Percentiles rank a stretch among this genome's conserved stretches.
Evolutionary conservation across 37 sponge, comb jelly and placozoan genomes (phyloP).

Genomic region (Lycopodina hypogea): DNA sequence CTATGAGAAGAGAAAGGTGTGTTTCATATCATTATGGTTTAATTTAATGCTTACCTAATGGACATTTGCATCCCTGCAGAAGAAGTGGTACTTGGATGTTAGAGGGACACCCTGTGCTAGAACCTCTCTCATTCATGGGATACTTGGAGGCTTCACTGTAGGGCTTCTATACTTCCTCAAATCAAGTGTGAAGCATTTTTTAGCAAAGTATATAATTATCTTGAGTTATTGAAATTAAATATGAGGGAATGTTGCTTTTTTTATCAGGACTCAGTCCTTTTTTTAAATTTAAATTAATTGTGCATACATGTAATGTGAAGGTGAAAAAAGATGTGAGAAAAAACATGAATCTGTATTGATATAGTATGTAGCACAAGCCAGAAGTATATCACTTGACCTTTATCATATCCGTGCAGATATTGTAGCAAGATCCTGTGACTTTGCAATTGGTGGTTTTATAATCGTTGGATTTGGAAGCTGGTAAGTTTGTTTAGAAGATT

Average conservation of each 20-base stretch:
- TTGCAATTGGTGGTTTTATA: conserved; percentile 60
- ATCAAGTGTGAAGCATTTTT: conserved; percentile 35
- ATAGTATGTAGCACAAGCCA: not conserved
- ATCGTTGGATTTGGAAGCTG: conserved; percentile 47
- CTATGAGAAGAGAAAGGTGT: not conserved
- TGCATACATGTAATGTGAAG: too few relatives aligned
- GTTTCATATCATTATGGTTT: not conserved
- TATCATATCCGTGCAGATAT: conserved; percentile 23
- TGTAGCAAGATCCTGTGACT: conserved; percentile 74
- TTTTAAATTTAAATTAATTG: too few relatives aligned
- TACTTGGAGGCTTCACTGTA: conserved; percentile 42
- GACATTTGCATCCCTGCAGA: conserved; percentile 25
- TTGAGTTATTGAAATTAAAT: not conserved
- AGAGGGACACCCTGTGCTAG: conserved; percentile 78
- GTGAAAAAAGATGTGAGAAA: too few relatives aligned
- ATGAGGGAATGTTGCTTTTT: not conserved
- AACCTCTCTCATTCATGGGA: conserved; percentile 67
- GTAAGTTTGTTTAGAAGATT: conserved; percentile 48
- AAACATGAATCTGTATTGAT: not conserved
- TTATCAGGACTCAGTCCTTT: not conserved
- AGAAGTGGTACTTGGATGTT: conserved; percentile 77
- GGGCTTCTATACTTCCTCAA: conserved; percentile 63
- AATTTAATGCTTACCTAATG: not conserved
- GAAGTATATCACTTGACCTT: not conserved
- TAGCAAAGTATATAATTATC: too few relatives aligned